Conservation (phyloP, 2,888 invertebrate species). For the Diarsia rubi region DNA sequence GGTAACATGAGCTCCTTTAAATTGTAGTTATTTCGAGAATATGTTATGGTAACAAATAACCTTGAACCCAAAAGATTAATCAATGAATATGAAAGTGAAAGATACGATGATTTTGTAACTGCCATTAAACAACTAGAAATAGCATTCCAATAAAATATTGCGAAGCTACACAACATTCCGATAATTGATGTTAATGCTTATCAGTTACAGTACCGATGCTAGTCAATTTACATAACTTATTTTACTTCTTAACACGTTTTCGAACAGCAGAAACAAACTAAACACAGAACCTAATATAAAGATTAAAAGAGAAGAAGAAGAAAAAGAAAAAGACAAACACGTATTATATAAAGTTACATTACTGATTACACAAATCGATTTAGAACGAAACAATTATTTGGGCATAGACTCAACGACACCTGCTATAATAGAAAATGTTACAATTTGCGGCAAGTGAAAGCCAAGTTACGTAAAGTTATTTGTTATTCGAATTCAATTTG, state of each 20-base stretch:
- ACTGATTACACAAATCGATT: constrained; percentile 41
- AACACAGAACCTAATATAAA: constrained; percentile 2
- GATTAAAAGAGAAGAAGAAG: background rate
- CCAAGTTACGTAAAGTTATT: constrained; percentile 76
- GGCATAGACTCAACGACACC: constrained; percentile 21
- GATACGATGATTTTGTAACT: background rate
- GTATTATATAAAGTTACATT: constrained; percentile 31
- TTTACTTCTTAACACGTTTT: background rate
- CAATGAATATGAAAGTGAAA: background rate
- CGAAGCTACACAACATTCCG: constrained; percentile 3
- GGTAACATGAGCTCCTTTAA: background rate
- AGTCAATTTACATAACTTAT: constrained; percentile 7
- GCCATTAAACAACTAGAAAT: background rate
- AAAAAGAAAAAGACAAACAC: constrained; percentile 11
- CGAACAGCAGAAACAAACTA: background rate
- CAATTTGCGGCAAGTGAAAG: constrained; percentile 79
- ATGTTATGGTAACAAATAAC: background rate
- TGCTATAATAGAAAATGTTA: constrained; percentile 61
- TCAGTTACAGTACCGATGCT: constrained; percentile 11
- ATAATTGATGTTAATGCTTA: constrained; percentile 23
- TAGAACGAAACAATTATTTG: constrained; percentile 17
- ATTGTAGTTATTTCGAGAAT: background rate
- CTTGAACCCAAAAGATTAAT: background rate
- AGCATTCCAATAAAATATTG: background rate
- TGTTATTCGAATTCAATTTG: constrained; percentile 69